These are phyloP conservation scores for Zaprionus taronus DNA, from an alignment of 1,140 invertebrate species.

Conservation along the genomic window DNA sequence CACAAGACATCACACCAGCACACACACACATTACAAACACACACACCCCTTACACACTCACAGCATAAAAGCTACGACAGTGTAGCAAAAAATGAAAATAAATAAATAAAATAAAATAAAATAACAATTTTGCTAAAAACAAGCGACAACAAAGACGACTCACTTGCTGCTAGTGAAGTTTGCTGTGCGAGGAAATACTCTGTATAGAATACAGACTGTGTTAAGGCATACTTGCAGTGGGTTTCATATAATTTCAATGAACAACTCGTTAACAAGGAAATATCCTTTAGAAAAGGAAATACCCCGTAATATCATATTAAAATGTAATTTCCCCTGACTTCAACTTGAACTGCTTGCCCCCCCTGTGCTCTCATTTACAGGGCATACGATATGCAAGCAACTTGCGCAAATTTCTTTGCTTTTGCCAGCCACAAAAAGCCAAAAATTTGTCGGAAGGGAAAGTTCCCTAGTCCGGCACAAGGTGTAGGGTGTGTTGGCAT, in stretches of 20 bases:
- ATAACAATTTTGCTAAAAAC: constrained; percentile 57
- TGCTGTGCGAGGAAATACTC: neutral
- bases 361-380: neutral
- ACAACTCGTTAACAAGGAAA: neutral
- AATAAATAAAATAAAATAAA: constrained; percentile 55
- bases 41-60: neutral
- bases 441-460: constrained; percentile 35
- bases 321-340: neutral
- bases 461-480: constrained; percentile 8
- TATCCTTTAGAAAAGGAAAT: neutral
- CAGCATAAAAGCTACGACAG: constrained; percentile 7
- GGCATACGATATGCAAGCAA: constrained; percentile 51
- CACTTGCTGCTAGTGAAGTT: neutral
- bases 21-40: neutral
- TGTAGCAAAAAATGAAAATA: constrained; percentile 6
- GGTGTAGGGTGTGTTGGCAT: constrained; percentile 50
- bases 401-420: constrained; percentile 72
- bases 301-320: neutral
- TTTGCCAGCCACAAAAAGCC: constrained; percentile 57
- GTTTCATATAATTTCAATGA: neutral
- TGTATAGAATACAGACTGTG: neutral
- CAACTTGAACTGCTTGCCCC: neutral
- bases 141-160: constrained; percentile 33
- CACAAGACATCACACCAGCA: constrained; percentile 12
- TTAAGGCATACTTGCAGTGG: neutral